Evolutionary conservation across 2,797 vertebrate species (phyloP).

Genomic region (Peromyscus eremicus): DNA sequence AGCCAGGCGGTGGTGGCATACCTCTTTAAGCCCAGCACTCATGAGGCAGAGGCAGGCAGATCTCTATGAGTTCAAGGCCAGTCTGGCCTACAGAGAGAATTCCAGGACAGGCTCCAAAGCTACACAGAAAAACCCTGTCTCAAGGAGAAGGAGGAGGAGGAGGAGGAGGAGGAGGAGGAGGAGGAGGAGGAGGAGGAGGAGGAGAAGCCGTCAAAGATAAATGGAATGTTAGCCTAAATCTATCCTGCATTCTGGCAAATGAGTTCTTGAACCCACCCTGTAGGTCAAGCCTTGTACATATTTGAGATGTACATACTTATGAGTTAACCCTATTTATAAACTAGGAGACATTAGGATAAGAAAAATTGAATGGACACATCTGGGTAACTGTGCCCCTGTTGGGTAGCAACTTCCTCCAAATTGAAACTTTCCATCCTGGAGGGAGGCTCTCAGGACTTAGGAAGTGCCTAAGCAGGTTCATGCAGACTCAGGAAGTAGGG

Average conservation of each 20-base stretch:
- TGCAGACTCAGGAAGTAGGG: background rate
- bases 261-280: background rate
- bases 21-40: background rate
- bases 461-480: background rate
- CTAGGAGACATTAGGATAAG: background rate
- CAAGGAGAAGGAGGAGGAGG: too few species aligned
- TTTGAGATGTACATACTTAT: background rate
- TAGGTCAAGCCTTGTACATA: background rate
- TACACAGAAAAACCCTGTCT: background rate
- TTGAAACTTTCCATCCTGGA: background rate
- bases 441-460: background rate
- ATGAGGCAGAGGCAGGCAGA: background rate
- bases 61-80: background rate
- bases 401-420: background rate
- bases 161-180: too few species aligned
- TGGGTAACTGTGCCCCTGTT: background rate
- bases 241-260: background rate
- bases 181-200: too few species aligned
- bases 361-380: background rate
- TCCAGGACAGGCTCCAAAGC: background rate
- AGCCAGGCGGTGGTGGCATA: background rate
- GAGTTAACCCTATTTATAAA: slow-evolving; percentile 3
- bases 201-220: background rate
- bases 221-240: background rate
- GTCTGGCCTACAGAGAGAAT: background rate